Base-by-base conservation (phyloP, 2,888 invertebrate species). In the Caenorhabditis sp. region DNA sequence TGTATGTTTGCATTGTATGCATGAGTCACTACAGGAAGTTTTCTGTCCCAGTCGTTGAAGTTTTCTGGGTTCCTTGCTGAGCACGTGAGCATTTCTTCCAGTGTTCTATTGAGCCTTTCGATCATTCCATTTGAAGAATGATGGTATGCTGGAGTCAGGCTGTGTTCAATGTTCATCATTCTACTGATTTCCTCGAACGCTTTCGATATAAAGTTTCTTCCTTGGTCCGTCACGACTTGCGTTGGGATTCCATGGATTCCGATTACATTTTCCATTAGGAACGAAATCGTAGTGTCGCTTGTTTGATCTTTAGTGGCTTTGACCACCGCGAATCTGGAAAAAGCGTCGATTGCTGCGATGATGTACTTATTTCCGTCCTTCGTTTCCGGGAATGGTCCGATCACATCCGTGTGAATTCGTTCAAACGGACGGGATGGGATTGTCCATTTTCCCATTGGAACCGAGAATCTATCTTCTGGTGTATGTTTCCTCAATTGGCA, bases 21-120 rank as follows among this genome's bases (percentile, higher is more conserved):
- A 54, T 63, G 69, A 3, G 68, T 66, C n/a, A 80, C 56, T 14
- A 76, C 12, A 22, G 54, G 66, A 56, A 85, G 38, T 38, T 72
- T 63, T 14, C 74, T 24, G 51, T 86, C 80, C 85, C 86, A 58
- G 35, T 58, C 10, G 2, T 5, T 8, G 12, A 8, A 86, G 47
- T 85, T 49, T 12, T 26, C 28, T 19, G 59, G 68, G 7, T 41
- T 51, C 4, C 72, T 56, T 10, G 59, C n/a, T 38, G 38, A 26
- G 24, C 6, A 12, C 26, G 54, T 58, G 0, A 85, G 47, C 38
- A 66, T 51, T 10, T 61, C 51, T 56, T 86, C 84, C 3, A 86
- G 35, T 4, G 83, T 85, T n/a, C 59, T 28, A 49, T 80, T 83
- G 4, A 56, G 44, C n/a, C 85, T 26, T 26, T 86, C 86, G 4